These are phyloP conservation scores for Gobiocypris rarus DNA, from an alignment of 2,113 vertebrate species.

Conservation along the genomic window DNA sequence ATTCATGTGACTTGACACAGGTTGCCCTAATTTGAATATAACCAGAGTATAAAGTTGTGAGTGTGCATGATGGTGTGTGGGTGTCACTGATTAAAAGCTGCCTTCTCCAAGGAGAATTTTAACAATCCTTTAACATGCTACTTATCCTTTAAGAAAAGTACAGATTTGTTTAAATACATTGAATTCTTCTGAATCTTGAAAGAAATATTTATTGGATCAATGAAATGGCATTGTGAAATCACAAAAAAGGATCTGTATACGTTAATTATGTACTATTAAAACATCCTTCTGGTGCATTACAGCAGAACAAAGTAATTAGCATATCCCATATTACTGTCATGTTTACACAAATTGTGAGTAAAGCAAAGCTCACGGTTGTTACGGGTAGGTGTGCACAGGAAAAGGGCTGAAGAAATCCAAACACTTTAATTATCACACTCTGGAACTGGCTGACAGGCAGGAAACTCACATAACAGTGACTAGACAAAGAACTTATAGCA, in stretches of 20 bases:
- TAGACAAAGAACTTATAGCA: no score
- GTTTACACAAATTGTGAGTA: not conserved
- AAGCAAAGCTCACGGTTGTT: not conserved
- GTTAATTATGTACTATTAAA: not conserved
- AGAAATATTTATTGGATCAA: not conserved
- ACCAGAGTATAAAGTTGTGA: not conserved
- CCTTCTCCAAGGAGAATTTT: not conserved
- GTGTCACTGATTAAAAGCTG: not conserved
- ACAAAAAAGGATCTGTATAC: no score
- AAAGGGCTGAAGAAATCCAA: no score
- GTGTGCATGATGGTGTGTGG: not conserved
- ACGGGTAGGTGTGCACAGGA: no score
- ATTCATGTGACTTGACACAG: conserved; percentile 5
- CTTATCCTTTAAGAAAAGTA: not conserved
- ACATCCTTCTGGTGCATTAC: not conserved
- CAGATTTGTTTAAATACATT: not conserved
- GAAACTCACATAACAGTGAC: no score
- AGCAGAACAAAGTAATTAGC: not conserved
- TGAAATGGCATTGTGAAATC: not conserved
- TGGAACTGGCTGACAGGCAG: no score
- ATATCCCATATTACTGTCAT: not conserved
- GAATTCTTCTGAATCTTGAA: not conserved
- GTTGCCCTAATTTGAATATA: not conserved
- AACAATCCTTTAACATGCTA: not conserved
- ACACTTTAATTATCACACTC: no score